Conservation (phyloP, 2,797 vertebrate genomes). For the Gallirallus australis region DNA sequence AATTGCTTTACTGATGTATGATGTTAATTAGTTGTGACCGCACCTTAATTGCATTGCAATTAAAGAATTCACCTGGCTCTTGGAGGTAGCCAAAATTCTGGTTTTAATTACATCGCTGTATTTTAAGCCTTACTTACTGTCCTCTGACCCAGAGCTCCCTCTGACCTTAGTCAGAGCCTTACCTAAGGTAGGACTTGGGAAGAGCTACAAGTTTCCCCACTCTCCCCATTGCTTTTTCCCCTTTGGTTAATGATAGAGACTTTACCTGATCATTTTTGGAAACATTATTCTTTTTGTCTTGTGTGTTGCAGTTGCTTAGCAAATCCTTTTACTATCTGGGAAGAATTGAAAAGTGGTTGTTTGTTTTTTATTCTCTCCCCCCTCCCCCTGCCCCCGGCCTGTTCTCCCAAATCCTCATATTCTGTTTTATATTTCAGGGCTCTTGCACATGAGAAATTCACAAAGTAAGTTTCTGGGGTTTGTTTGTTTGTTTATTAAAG, state of each 20-base stretch:
- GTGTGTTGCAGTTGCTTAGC: not conserved
- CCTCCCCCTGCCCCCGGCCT: no score
- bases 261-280: not conserved
- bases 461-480: slow-evolving; percentile 89
- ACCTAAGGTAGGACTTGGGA: not conserved
- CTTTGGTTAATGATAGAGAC: not conserved
- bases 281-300: not conserved
- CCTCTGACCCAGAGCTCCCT: not conserved
- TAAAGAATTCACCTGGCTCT: slow-evolving; percentile 72
- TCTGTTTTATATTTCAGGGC: slow-evolving; percentile 83
- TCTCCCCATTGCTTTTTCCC: not conserved
- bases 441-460: slow-evolving; percentile 97
- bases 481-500: not conserved
- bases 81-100: slow-evolving; percentile 29
- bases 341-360: not conserved
- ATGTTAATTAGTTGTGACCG: slow-evolving; percentile 60
- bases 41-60: slow-evolving; percentile 60
- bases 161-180: not conserved
- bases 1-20: slow-evolving; percentile 27
- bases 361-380: not conserved
- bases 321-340: not conserved
- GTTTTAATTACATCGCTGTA: not conserved
- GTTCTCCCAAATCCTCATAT: not conserved
- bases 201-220: not conserved
- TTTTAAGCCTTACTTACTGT: not conserved